A percentile compares a stretch with the other conserved stretches of the same genome.
Conservation (phyloP, 1,140 invertebrate genomes). For the Zophobas morio region DNA sequence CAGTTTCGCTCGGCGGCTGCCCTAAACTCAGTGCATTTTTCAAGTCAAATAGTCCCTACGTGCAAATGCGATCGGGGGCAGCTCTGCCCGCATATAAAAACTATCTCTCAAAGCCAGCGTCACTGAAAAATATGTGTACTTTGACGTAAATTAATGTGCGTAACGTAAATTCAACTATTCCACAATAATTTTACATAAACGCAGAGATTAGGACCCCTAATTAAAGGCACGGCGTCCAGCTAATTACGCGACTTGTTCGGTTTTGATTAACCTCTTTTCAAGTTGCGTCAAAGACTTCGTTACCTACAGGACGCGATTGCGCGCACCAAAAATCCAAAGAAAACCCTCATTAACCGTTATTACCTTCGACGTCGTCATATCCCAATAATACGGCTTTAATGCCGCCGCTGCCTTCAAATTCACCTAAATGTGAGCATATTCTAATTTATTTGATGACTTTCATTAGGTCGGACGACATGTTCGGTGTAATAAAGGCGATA, state of each 20-base stretch:
- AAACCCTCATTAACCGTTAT: constrained; percentile 38
- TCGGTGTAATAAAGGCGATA: constrained; percentile 35
- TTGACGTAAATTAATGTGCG: constrained; percentile 69
- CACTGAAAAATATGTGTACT: constrained; percentile 67
- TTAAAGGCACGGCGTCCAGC: constrained; percentile 57
- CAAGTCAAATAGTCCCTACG: constrained; percentile 63
- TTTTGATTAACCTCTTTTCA: constrained; percentile 51
- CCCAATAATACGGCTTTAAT: constrained; percentile 35
- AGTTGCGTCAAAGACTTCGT: constrained; percentile 31
- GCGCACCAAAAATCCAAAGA: constrained; percentile 28
- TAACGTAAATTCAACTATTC: constrained; percentile 68
- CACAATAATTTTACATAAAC: constrained; percentile 66
- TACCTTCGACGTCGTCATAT: constrained; percentile 23
- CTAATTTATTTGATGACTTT: constrained; percentile 42
- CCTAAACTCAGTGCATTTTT: constrained; percentile 63
- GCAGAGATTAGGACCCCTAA: constrained; percentile 62
- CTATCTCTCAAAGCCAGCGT: constrained; percentile 67
- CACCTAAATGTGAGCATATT: constrained; percentile 23
- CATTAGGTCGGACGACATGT: constrained; percentile 22
- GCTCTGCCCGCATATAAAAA: constrained; percentile 63
- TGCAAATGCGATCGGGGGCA: constrained; percentile 51
- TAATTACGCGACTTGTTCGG: constrained; percentile 63
- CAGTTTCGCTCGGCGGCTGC: constrained; percentile 59
- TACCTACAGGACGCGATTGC: constrained; percentile 4
- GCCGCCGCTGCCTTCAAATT: constrained; percentile 1